These are phyloP conservation scores for Sebastes reedi DNA, from an alignment of 2,797 vertebrate genomes.

Conservation along the genomic window DNA sequence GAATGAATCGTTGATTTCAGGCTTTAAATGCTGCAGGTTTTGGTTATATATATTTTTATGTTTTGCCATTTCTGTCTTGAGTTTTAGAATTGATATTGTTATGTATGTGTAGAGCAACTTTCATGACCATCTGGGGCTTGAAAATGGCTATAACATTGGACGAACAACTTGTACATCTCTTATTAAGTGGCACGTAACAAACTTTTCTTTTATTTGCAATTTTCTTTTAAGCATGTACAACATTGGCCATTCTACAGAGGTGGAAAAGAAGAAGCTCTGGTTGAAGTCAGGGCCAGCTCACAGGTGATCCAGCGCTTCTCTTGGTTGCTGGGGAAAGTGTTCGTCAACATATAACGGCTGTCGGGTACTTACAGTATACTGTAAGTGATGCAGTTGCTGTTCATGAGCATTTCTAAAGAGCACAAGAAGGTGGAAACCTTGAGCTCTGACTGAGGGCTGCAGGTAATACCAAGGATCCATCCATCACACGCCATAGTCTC, in stretches of 20 bases:
- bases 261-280: neutral
- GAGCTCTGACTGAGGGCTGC: neutral
- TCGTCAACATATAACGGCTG: neutral
- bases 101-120: neutral
- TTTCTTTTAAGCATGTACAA: neutral
- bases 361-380: neutral
- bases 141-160: neutral
- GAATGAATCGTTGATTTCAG: slow-evolving; percentile 43
- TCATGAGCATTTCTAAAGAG: neutral
- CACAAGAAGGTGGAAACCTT: neutral
- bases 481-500: neutral
- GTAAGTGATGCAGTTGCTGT: neutral
- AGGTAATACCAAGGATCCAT: neutral
- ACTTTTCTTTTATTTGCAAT: neutral
- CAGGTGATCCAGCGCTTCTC: neutral
- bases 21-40: slow-evolving; percentile 11
- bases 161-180: neutral
- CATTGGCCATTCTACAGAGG: neutral
- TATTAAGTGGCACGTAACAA: neutral
- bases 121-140: neutral
- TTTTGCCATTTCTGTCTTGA: neutral
- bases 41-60: neutral
- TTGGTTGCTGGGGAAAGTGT: neutral
- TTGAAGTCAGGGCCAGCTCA: neutral
- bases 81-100: neutral